These are phyloP conservation scores for Microcebus tavaratra DNA, from an alignment of 2,113 vertebrate genomes.

Conservation along the genomic window DNA sequence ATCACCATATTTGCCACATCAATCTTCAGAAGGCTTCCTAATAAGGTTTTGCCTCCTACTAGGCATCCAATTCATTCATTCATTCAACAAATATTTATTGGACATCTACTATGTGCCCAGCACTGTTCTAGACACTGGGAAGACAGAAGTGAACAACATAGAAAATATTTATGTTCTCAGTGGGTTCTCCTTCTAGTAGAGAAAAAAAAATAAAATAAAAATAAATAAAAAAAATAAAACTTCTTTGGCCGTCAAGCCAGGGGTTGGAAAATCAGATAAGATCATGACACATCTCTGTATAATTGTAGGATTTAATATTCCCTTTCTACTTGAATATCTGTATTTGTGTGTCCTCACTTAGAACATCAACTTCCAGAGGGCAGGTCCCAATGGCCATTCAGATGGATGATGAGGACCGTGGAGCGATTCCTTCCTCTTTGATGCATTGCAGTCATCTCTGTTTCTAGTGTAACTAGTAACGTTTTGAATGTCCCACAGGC, in stretches of 20 bases:
- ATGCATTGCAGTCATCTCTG: background rate
- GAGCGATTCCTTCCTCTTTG: background rate
- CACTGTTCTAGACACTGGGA: background rate
- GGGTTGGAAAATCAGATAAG: background rate
- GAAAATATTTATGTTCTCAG: background rate
- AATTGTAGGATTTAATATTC: background rate
- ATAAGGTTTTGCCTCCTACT: background rate
- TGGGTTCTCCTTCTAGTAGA: background rate
- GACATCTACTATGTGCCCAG: background rate
- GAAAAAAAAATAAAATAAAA: background rate
- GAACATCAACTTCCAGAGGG: background rate
- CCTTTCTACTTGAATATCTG: background rate
- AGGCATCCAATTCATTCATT: background rate
- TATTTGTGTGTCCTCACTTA: background rate
- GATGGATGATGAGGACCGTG: background rate
- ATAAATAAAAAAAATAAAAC: background rate
- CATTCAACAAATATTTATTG: background rate
- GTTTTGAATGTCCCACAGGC: background rate
- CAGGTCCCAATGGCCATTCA: background rate
- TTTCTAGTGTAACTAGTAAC: background rate
- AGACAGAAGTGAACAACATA: background rate
- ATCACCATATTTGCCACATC: background rate
- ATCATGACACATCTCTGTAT: background rate
- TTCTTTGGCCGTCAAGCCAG: background rate
- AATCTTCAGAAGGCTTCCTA: background rate